Conservation (phyloP, 2,113 vertebrate genomes). For the Perca flavescens region DNA sequence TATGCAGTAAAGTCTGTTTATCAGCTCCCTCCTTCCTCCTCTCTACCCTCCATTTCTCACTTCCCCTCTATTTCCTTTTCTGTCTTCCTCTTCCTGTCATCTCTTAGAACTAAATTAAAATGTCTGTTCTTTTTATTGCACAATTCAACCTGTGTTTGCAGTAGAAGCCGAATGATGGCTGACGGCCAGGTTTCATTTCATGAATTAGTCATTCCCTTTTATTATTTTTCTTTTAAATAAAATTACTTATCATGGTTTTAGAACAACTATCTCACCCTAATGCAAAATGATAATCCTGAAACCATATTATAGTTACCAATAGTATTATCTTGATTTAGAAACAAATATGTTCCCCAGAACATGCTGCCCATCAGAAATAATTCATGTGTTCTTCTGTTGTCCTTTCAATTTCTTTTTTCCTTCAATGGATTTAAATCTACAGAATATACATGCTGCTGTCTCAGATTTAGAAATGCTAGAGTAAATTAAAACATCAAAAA, state of each 20-base stretch:
- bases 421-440: neutral
- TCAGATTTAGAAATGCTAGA: neutral
- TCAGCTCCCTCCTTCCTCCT: neutral
- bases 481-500: slow-evolving; percentile 36
- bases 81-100: neutral
- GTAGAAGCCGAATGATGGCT: slow-evolving; percentile 7
- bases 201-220: slow-evolving; percentile 27
- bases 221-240: slow-evolving; percentile 21
- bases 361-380: neutral
- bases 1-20: slow-evolving; percentile 41
- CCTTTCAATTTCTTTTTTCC: neutral
- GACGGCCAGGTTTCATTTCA: slow-evolving; percentile 34
- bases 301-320: neutral
- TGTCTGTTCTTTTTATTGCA: slow-evolving; percentile 10
- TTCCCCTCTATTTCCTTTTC: neutral
- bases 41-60: neutral
- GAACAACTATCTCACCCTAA: neutral
- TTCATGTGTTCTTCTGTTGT: neutral
- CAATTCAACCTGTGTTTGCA: slow-evolving; percentile 17
- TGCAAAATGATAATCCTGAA: neutral
- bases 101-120: slow-evolving; percentile 26
- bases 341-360: neutral
- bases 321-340: neutral
- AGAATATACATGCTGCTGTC: neutral
- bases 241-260: slow-evolving; percentile 3